Base-by-base conservation (phyloP, 1,140 invertebrate species). In the Nymphalis io region DNA sequence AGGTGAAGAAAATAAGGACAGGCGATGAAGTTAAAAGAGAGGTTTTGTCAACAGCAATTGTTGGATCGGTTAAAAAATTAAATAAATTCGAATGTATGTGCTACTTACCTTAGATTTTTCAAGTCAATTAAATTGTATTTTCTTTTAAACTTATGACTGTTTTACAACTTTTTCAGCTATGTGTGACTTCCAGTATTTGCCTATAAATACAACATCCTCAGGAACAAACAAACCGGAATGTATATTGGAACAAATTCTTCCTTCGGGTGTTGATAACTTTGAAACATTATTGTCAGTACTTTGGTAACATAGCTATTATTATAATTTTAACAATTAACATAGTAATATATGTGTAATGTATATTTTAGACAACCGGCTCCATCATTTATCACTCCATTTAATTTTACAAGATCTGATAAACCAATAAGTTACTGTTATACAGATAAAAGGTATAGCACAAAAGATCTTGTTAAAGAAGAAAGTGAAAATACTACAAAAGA, bases 121-220 rank as follows among this genome's bases (percentile, higher is more conserved):
- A 27, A 21, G 15, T 16, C 15, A 27, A 13, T 23, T 51, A 33
- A 58, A 38, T 12, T 3, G 4, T 18, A 18, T 12, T 59, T n/a
- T 33, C 16, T 58, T 58, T 27, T 16, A 58, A 33, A 58, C 15
- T 58, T 58, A 33, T 38, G 39, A 58, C 12, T 21, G 48, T 20
- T 58, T 51, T 21, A 63, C 44, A 39, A 73, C 74, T 76, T 65
- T 84, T 94, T 74, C 77, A 97, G 97, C 93, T 80, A 89, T 98
- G 68, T 96, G 94, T 88, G 98, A 99, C 90, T 98, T 97, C 88
- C 98, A 98, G 92, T 98, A 95, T 88, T 86, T 98, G 51, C 97
- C 98, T 21, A 93, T 97, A 83, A 90, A 51, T 82, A 88, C 63
- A 83, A 84, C 8, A 0, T 11, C 64, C 73, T 78, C 67, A 68